phyloP scores from a whole-genome alignment of 2,113 vertebrate genomes.

The Leptobrachium leishanense region DNA sequence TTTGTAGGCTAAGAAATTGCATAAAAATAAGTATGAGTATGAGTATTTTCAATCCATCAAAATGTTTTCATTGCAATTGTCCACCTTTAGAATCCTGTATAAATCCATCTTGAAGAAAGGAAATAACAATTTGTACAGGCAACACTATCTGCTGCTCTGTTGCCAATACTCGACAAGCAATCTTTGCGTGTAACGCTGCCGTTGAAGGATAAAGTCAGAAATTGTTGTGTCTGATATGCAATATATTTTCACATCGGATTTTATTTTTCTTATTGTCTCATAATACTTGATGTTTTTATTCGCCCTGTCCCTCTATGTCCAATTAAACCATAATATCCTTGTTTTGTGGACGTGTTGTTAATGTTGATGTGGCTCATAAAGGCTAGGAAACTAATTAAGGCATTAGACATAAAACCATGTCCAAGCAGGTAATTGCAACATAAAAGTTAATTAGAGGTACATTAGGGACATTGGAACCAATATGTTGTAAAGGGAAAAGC shows the following conservation, averaged over 20 bases:
- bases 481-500: background rate
- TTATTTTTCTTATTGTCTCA: background rate
- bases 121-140: background rate
- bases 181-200: slow-evolving; percentile 7
- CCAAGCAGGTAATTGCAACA: slow-evolving; percentile 4
- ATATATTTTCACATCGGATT: background rate
- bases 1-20: background rate
- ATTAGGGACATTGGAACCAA: slow-evolving; percentile 4
- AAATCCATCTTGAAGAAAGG: slow-evolving; percentile 1
- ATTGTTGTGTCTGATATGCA: slow-evolving; percentile 6
- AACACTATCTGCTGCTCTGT: slow-evolving; percentile 9
- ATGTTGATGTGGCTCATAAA: background rate
- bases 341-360: slow-evolving; percentile 1
- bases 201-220: background rate
- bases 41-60: background rate
- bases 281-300: background rate
- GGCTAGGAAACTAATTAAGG: slow-evolving; percentile 20
- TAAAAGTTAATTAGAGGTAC: slow-evolving; percentile 16
- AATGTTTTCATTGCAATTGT: background rate
- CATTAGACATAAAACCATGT: slow-evolving; percentile 15
- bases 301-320: background rate
- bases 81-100: background rate
- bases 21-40: background rate
- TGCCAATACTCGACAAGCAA: background rate
- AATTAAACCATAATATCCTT: slow-evolving; percentile 1